Evolutionary conservation across 1,140 invertebrate species (phyloP).

Genomic region (Ips nitidus): DNA sequence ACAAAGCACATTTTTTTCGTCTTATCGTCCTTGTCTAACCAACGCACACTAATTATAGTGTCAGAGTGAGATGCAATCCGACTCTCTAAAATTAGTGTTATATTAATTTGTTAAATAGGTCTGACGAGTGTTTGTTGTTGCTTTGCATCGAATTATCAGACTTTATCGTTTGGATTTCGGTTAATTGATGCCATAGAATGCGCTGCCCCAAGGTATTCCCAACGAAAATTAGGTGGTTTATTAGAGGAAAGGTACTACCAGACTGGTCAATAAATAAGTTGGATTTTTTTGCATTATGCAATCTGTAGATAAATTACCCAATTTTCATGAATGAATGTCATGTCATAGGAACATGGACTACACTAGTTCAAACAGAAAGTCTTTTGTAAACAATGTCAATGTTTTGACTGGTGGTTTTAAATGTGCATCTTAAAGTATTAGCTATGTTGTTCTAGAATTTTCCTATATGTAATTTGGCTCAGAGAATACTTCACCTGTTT

Average conservation of each 20-base stretch:
- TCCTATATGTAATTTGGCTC: too few relatives aligned
- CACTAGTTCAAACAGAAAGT: too few relatives aligned
- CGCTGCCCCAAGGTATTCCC: neutral
- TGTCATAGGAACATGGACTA: too few relatives aligned
- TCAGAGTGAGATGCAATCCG: neutral
- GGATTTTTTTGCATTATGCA: too few relatives aligned
- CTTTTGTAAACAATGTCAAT: too few relatives aligned
- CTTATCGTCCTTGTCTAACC: neutral
- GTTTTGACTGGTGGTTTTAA: too few relatives aligned
- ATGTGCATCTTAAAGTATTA: too few relatives aligned
- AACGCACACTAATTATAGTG: neutral
- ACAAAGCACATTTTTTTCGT: neutral
- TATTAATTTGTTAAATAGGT: slow-evolving; percentile 20
- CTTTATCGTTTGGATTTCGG: slow-evolving; percentile 1
- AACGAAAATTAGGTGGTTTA: neutral
- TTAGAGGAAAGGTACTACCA: neutral
- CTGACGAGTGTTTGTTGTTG: slow-evolving; percentile 4
- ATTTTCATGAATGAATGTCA: too few relatives aligned
- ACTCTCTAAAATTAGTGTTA: slow-evolving; percentile 1
- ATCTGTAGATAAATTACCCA: too few relatives aligned
- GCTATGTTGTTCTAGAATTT: too few relatives aligned
- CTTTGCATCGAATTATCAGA: neutral
- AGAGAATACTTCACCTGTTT: too few relatives aligned
- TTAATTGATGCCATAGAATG: neutral
- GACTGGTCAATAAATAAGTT: too few relatives aligned